Conservation (phyloP, 2,888 invertebrate genomes). For the Ichneumoninae sp. region DNA sequence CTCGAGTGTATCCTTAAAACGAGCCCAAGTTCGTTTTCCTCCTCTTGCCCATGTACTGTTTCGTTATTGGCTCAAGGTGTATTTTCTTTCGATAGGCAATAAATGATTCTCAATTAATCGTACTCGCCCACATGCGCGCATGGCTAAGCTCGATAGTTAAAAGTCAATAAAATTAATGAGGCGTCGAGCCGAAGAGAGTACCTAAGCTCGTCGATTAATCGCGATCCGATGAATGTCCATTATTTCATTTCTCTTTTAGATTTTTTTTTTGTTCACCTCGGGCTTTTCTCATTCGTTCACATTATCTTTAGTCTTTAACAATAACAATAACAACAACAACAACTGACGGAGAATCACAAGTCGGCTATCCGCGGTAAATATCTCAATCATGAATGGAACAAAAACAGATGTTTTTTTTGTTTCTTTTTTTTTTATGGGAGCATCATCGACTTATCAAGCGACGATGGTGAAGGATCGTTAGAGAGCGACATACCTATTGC, state of each 20-base stretch:
- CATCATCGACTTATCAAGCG: background rate
- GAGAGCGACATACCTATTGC: constrained; percentile 77
- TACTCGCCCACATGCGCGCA: background rate
- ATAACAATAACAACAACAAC: constrained; percentile 57
- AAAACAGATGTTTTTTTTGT: background rate
- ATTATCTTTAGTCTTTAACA: constrained; percentile 42
- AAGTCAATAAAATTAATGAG: constrained; percentile 29
- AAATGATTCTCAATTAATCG: constrained; percentile 3
- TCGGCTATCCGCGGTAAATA: constrained; percentile 36
- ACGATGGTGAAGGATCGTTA: background rate
- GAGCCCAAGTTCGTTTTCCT: background rate
- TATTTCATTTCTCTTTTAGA: background rate
- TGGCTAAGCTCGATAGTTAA: constrained; percentile 23
- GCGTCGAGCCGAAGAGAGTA: constrained; percentile 1
- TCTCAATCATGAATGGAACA: constrained; percentile 22
- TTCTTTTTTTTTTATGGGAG: background rate
- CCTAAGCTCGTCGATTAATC: constrained; percentile 1
- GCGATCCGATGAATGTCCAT: background rate
- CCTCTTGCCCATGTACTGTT: background rate
- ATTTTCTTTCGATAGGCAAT: background rate
- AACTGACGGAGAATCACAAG: constrained; percentile 44
- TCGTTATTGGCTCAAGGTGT: background rate
- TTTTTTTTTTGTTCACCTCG: constrained; percentile 3
- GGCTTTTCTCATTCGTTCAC: background rate
- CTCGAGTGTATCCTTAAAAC: background rate